Evolutionary conservation across 2,888 invertebrate species (phyloP), one percentile per base, ranked within the genome.

Genomic region (Phyto melanocephala): DNA sequence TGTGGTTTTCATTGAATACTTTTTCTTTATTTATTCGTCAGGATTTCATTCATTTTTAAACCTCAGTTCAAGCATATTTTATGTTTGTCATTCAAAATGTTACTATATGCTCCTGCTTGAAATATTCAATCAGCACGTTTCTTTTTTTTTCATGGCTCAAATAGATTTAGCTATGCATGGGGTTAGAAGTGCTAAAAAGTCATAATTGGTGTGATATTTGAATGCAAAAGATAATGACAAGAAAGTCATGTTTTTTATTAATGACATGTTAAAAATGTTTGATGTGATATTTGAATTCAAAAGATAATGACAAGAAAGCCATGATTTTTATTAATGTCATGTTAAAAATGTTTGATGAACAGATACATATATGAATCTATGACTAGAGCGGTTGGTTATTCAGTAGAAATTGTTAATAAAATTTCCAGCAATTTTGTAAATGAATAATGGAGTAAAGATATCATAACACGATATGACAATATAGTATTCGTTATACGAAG

Each of bases 1-100:
- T 79, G 52, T 60, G 79, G 58, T 78, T 70, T 82, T 62, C 8
- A 62, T 74, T 52, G 79, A 45, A 60, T 62, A 40, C 5, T 65
- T 72, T 76, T 71, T 62, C 28, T 42, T 45, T 40, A 20, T 56
- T 35, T 65, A 28, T 68, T 54, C 42, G 15, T 60, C n/a, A 60
- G 40, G 24, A 74, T 67, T 79, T 58, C 13, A 60, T 65, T 65
- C 58, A 50, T 60, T 67, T 67, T 52, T 42, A 60, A 65, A 65
- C 42, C 52, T 65, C 78, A 67, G 71, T 24, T 33, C 33, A 42
- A 56, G 5, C 28, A 22, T 47, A 50, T 28, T 56, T 78, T 50
- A 56, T 56, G 71, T 72, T 72, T 72, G 65, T 58, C 65, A 58
- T 71, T 65, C 65, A 24, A 50, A 65, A 50, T 65, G 13, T 65